These are phyloP conservation scores for Ptychadena robeensis DNA, from an alignment of 2,797 vertebrate species.

Conservation along the genomic window DNA sequence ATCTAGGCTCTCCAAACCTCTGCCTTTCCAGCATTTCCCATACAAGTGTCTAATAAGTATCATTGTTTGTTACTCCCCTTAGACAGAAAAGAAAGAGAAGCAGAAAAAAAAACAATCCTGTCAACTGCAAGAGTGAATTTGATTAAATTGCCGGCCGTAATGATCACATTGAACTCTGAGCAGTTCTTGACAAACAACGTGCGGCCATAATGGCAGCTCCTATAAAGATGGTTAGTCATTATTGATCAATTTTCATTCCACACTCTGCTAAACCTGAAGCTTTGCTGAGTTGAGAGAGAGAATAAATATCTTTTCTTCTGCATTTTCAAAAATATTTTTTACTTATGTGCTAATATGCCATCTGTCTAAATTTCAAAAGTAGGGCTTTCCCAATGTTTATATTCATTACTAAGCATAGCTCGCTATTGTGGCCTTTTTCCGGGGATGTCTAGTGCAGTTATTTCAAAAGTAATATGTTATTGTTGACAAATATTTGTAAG, in stretches of 20 bases:
- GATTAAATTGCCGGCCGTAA: not conserved
- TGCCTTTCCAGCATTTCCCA: not conserved
- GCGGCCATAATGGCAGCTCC: not conserved
- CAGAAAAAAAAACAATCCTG: not conserved
- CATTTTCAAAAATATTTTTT: too few relatives aligned
- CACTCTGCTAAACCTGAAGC: not conserved
- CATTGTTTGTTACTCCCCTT: not conserved
- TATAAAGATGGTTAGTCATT: constrained; percentile 18
- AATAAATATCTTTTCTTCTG: too few relatives aligned
- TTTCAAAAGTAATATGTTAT: too few relatives aligned
- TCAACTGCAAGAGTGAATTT: constrained; percentile 14
- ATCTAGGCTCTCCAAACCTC: not conserved
- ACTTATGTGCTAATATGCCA: too few relatives aligned
- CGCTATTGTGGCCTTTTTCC: too few relatives aligned
- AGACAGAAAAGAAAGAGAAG: not conserved
- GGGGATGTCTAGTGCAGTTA: too few relatives aligned
- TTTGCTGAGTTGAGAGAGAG: not conserved
- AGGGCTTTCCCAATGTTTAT: too few relatives aligned
- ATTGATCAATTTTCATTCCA: constrained; percentile 21
- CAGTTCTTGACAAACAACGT: constrained; percentile 12
- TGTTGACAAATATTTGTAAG: too few relatives aligned
- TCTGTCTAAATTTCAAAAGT: too few relatives aligned
- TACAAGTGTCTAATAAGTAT: not conserved
- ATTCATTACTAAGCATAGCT: too few relatives aligned
- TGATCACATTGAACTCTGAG: constrained; percentile 8